Evolutionary conservation across 1,140 invertebrate genomes (phyloP), one percentile per base, ranked within the genome.

Genomic region (Oscheius sp.): DNA sequence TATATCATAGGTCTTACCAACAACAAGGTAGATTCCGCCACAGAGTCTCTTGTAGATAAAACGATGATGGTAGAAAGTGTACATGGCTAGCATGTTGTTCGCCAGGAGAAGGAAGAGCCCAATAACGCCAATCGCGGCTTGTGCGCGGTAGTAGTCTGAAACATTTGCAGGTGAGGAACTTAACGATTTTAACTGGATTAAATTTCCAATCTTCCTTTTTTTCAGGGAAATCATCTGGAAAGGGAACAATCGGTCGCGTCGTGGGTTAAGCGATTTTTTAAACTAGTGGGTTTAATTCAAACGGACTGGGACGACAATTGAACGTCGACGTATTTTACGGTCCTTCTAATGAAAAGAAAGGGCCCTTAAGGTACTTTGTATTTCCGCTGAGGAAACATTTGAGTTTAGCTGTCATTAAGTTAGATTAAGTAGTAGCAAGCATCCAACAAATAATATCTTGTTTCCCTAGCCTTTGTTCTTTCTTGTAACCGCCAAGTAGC

Each of bases 61-160:
- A 23, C 80, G 70, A 59, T 82, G 80, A 67, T 81, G 78, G 42
- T 68, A 65, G 73, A 82, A 82, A 20, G 74, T 80, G 66, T 81
- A 82, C 23, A 82, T 35, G 13, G 80, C 80, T 26, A 82, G 62
- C 18, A 73, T 49, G 45, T 82, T 82, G 38, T 66, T 79, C 36
- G 66, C 59, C 3, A 76, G 46, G 73, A 82, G 80, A 32, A 82
- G 58, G 13, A 67, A 62, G 4, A 83, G 35, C 20, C 77, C 73
- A 52, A 82, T 81, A 26, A 78, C 49, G 18, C 79, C 74, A 31
- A 82, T 74, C 31, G 74, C 81, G n/a, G 80, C 80, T 78, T 82
- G 80, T 13, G 78, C 79, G 18, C 80, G 80, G 36, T 82, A 80
- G 59, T 76, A 82, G 59, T 82, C 80, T 82, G 36, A 73, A 75